Evolutionary conservation across 1,140 invertebrate species (phyloP).

Genomic region (Drosophila trapezifrons): DNA sequence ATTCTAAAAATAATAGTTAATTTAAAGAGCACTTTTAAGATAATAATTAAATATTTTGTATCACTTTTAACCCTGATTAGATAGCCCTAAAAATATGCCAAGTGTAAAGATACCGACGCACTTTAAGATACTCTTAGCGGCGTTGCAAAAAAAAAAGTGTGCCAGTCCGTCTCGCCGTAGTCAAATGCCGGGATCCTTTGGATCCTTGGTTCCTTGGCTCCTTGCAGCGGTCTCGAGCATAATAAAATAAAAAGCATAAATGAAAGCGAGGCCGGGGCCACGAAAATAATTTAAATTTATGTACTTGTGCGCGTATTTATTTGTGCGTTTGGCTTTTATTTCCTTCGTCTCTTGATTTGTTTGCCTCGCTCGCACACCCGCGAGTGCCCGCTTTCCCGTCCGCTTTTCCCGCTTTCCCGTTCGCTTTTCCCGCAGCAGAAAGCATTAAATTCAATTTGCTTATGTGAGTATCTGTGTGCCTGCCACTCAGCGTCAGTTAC

Average conservation of each 20-base stretch:
- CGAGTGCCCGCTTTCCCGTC: not conserved
- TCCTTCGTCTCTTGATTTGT: slow-evolving; percentile 55
- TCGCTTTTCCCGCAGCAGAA: slow-evolving; percentile 45
- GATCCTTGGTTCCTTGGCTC: slow-evolving; percentile 6
- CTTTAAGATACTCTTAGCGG: slow-evolving; percentile 9
- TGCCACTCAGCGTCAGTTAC: slow-evolving; percentile 79
- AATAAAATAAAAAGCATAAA: slow-evolving; percentile 76
- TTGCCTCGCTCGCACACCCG: slow-evolving; percentile 30
- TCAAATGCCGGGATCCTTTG: slow-evolving; percentile 25
- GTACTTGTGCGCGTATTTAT: slow-evolving; percentile 75
- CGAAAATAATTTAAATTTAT: slow-evolving; percentile 81
- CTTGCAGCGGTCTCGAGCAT: slow-evolving; percentile 33
- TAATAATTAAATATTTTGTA: too few relatives aligned
- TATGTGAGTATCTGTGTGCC: slow-evolving; percentile 43
- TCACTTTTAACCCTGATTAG: not conserved
- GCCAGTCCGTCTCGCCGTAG: slow-evolving; percentile 46
- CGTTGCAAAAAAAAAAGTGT: slow-evolving; percentile 36
- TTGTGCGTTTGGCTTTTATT: slow-evolving; percentile 64
- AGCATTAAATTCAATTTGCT: slow-evolving; percentile 79
- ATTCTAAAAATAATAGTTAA: too few relatives aligned
- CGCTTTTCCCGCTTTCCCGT: slow-evolving; percentile 2
- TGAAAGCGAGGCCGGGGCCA: slow-evolving; percentile 43
- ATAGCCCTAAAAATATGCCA: not conserved
- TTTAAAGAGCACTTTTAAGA: too few relatives aligned
- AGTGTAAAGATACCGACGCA: not conserved